Conservation (phyloP, 2,888 invertebrate species). For the Cantharis flavilabris region DNA sequence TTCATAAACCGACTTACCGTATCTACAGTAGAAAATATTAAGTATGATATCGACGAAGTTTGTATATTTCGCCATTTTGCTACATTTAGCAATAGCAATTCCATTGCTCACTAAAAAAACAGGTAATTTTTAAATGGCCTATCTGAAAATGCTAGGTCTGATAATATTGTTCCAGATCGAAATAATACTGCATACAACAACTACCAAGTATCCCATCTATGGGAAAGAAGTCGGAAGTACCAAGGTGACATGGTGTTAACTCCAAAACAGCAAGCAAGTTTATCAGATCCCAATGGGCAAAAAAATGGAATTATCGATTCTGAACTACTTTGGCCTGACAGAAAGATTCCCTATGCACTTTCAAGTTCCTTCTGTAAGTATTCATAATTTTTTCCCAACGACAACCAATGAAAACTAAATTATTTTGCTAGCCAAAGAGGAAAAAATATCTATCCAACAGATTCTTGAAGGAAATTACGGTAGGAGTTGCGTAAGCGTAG, state of each 20-base stretch:
- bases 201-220: neutral
- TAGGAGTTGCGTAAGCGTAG: conserved; percentile 9
- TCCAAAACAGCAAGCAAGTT: neutral
- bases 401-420: neutral
- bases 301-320: conserved; percentile 7
- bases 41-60: neutral
- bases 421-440: neutral
- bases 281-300: neutral
- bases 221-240: conserved; percentile 18
- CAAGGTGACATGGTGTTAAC: conserved; percentile 18
- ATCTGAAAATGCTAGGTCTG: neutral
- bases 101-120: neutral
- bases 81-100: neutral
- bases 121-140: neutral
- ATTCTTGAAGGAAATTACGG: neutral
- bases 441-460: neutral
- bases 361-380: neutral
- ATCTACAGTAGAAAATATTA: neutral
- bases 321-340: neutral
- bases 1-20: no score
- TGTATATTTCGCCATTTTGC: neutral
- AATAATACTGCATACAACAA: neutral
- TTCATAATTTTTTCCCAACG: neutral
- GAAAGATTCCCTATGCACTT: conserved; percentile 7
- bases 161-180: neutral